A percentile compares a stretch with the other conserved stretches of the same genome.
Evolutionary conservation across 2,113 vertebrate genomes (phyloP).

Genomic region (Callipepla squamata): DNA sequence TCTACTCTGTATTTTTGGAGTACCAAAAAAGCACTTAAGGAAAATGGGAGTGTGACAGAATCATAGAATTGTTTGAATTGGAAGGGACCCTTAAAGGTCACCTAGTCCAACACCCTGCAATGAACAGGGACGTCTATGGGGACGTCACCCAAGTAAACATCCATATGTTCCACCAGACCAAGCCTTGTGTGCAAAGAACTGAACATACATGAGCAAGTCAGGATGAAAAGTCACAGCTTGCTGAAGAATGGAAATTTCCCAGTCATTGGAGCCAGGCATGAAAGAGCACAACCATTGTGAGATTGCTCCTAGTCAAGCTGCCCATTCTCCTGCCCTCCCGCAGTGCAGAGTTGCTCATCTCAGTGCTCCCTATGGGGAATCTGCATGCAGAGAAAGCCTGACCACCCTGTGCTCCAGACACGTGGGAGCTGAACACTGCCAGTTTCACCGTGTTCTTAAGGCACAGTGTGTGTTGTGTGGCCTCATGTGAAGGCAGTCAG

Average conservation of each 20-base stretch:
- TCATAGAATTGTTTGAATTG: background rate
- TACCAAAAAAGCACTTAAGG: fast-evolving
- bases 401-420: background rate
- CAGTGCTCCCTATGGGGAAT: background rate
- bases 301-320: background rate
- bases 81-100: too few relatives aligned
- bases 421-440: fast-evolving
- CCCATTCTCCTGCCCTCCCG: background rate
- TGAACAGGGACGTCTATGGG: too few relatives aligned
- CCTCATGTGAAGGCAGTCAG: fast-evolving
- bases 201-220: background rate
- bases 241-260: background rate
- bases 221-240: background rate
- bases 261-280: fast-evolving
- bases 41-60: background rate
- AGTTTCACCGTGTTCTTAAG: fast-evolving
- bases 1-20: background rate
- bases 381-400: background rate
- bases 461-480: fast-evolving
- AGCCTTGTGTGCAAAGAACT: background rate
- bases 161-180: fast-evolving
- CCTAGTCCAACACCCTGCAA: too few relatives aligned
- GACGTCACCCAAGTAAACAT: background rate
- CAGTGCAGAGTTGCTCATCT: background rate
- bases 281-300: fast-evolving